Evolutionary conservation across 2,113 vertebrate genomes (phyloP).

Genomic region (Syrmaticus mikado): DNA sequence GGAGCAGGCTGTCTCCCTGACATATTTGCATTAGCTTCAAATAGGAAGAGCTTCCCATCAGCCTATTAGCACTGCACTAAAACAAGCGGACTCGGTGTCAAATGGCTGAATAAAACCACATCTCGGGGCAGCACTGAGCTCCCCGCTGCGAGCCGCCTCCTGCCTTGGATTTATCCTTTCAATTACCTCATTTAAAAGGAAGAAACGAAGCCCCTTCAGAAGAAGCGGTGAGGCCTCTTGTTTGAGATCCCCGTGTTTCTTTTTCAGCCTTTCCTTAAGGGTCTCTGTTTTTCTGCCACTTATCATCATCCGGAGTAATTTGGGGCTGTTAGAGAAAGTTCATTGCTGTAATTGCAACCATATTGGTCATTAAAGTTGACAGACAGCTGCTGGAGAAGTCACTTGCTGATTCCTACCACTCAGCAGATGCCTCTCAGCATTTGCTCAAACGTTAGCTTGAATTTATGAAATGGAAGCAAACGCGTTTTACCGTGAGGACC

Average conservation of each 20-base stretch:
- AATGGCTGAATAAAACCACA: neutral
- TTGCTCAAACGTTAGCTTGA: neutral
- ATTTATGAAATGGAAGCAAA: conserved; percentile 9
- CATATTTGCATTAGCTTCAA: neutral
- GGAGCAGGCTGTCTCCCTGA: neutral
- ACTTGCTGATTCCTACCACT: conserved; percentile 2
- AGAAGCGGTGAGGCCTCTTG: neutral
- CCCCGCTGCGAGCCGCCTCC: neutral
- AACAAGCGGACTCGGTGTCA: neutral
- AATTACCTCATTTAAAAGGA: neutral
- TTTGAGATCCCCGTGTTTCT: neutral
- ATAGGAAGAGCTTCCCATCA: neutral
- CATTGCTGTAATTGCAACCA: conserved; percentile 74
- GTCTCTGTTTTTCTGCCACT: conserved; percentile 71
- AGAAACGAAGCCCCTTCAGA: neutral
- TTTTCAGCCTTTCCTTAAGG: conserved; percentile 64
- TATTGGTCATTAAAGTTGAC: conserved; percentile 77
- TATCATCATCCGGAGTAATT: conserved; percentile 72
- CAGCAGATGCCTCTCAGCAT: conserved; percentile 38
- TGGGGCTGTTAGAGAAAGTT: conserved; percentile 75
- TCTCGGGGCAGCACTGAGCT: neutral
- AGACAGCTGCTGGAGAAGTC: conserved; percentile 69
- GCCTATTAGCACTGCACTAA: neutral
- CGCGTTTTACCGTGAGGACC: neutral
- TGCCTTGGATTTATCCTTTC: neutral